Evolutionary conservation across 2,888 invertebrate species (phyloP), one percentile per base, ranked within the genome.

Genomic region (Pseudolycoriella hygida): DNA sequence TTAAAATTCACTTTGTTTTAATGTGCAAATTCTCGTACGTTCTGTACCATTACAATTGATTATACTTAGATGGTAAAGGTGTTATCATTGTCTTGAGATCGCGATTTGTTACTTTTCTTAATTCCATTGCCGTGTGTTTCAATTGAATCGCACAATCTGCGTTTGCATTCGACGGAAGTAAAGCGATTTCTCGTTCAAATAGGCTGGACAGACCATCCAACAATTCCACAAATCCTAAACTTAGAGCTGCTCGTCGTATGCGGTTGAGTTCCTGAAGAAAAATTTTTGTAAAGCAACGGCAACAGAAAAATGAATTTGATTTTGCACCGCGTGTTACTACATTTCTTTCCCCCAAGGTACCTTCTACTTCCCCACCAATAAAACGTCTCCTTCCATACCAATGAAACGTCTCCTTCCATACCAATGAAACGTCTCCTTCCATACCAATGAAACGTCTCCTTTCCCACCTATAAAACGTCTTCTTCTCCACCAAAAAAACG

Each of bases 91-190:
- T 56, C 49, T 65, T 66, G 2, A 66, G 55, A 52, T 66, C 66
- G 3, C 62, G 56, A 49, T 60, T 77, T 43, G 77, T 67, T 1
- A 80, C 79, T 61, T 84, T 84, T 34, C 85, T 71, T 4, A 94
- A 68, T 50, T 81, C 80, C 41, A 78, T 77, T 3, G 88, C 85
- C 1, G 90, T 90, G 62, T 93, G 90, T 14, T 86, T 83, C 48
- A 94, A 71, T 60, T 94, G 93, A 47, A 92, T 64, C 0, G 87
- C 80, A 58, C 88, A 89, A 59, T 93, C 92, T 0, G 87, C 82
- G 59, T 87, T 84, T 12, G 86, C 71, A 48, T 72, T 72, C 11
- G 79, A 73, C 0, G 88, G 84, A 45, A 93, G 66, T 46, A 84
- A 67, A 0, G 80, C 74, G 55, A 88, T 83, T 62, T 96, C 96